These are phyloP conservation scores for Trachemys scripta DNA, from an alignment of 2,113 vertebrate genomes.

Conservation along the genomic window DNA sequence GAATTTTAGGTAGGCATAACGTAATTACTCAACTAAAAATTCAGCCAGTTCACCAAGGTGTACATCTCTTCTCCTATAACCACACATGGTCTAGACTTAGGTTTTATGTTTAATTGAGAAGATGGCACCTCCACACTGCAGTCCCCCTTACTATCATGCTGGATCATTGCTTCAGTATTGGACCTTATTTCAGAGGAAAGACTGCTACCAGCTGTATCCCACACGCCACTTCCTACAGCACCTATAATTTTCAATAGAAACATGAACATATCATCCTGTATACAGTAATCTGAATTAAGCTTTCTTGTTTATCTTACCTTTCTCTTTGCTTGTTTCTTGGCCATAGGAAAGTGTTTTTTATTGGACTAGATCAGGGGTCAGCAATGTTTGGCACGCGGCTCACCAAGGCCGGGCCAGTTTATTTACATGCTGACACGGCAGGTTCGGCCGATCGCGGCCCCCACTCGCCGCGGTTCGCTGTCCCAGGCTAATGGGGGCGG, in stretches of 20 bases:
- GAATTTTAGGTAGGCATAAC: not conserved
- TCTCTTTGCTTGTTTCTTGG: not conserved
- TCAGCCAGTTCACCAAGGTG: not conserved
- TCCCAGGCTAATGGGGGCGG: too few relatives aligned
- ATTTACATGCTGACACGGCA: too few relatives aligned
- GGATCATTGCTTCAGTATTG: accelerated
- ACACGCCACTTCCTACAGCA: not conserved
- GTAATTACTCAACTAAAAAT: constrained; percentile 3
- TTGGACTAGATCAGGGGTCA: not conserved
- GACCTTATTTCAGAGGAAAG: not conserved
- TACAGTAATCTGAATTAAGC: not conserved
- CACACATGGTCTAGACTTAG: accelerated
- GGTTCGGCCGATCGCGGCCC: too few relatives aligned
- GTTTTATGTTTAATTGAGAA: not conserved
- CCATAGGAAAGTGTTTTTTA: not conserved
- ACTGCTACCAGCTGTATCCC: accelerated
- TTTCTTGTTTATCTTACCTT: not conserved
- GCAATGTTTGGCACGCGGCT: too few relatives aligned
- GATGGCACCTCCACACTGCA: not conserved
- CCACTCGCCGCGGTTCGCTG: too few relatives aligned
- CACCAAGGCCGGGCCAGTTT: too few relatives aligned
- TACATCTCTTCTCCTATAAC: not conserved
- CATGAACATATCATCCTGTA: not conserved
- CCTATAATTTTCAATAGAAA: not conserved
- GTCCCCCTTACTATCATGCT: not conserved